Base-by-base conservation (phyloP, 92 coral and sea anemone species). In the Epizoanthus rinbou region DNA sequence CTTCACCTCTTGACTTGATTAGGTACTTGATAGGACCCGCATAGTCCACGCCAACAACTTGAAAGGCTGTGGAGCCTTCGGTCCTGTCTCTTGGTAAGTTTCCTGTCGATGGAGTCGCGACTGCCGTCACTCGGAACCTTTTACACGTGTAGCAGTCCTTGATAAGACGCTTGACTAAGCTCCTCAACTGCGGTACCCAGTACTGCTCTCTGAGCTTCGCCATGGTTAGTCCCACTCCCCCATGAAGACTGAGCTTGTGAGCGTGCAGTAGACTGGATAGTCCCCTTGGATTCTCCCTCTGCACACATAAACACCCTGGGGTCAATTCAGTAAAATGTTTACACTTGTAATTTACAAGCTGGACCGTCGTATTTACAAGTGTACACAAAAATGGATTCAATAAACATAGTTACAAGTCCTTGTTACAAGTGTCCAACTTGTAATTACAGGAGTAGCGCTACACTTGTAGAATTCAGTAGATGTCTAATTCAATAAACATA, bases 151-250 rank as follows among this genome's bases (percentile, higher is more conserved):
- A 39, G 69, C 87, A 73, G 39, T n/a, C 18, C 11, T 74, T 74
- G 65, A 74, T 47, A 0, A 23, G 31, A 39, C 82, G 87, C 75
- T 84, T 84, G 47, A 56, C 75, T 64, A 73, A 24, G 54, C 75
- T 60, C 69, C 87, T 72, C 22, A 73, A 43, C n/a, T 62, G 86
- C 21, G 82, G 87, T 25, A 74, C 64, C 87, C 87, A 73, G 68
- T 73, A 63, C 18, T 63, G 37, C 67, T 84, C 75, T 15, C 87
- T 63, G 23, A 84, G 66, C 69, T 84, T 63, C 3, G 87, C 50
- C 82, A 74, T 74, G 67, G 87, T 84, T 13, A 84, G 87, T 54
- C 87, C 87, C 0, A 84, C 87, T 39, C 87, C 87, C 81, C 87
- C 75, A 41, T 74, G 82, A 14, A 62, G 33, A 1, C 74, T 84